These are phyloP conservation scores for Hyles vespertilio DNA, from an alignment of 1,140 invertebrate genomes.

Conservation along the genomic window DNA sequence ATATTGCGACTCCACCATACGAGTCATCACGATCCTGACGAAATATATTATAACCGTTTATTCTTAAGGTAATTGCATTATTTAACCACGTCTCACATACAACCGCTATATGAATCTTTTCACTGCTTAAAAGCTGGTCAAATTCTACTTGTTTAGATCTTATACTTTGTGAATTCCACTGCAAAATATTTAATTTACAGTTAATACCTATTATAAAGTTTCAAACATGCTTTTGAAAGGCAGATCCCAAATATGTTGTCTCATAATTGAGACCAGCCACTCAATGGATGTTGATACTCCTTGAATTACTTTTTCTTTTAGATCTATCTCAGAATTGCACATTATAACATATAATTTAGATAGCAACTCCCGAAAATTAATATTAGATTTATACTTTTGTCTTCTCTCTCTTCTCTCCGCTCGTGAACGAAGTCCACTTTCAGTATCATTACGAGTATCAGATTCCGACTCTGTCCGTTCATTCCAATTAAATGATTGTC, in stretches of 20 bases:
- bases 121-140: constrained; percentile 16
- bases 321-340: constrained; percentile 7
- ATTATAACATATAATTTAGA: constrained; percentile 1
- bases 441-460: no score
- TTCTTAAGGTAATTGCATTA: constrained; percentile 8
- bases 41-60: constrained; percentile 23
- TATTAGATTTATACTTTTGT: background rate
- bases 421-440: no score
- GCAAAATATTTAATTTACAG: constrained; percentile 18
- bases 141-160: constrained; percentile 19
- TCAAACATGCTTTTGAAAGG: constrained; percentile 8
- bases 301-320: constrained; percentile 12
- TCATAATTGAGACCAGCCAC: constrained; percentile 16
- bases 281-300: constrained; percentile 15
- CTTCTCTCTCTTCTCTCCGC: no score
- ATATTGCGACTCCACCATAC: constrained; percentile 28
- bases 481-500: no score
- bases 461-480: no score
- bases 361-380: background rate
- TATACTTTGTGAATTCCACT: constrained; percentile 29
- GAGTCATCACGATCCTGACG: constrained; percentile 27
- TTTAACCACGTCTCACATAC: constrained; percentile 26
- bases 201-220: background rate
- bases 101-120: constrained; percentile 22
- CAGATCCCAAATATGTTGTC: constrained; percentile 22